Conservation (phyloP, 2,888 invertebrate genomes). For the Alsophila aescularia region DNA sequence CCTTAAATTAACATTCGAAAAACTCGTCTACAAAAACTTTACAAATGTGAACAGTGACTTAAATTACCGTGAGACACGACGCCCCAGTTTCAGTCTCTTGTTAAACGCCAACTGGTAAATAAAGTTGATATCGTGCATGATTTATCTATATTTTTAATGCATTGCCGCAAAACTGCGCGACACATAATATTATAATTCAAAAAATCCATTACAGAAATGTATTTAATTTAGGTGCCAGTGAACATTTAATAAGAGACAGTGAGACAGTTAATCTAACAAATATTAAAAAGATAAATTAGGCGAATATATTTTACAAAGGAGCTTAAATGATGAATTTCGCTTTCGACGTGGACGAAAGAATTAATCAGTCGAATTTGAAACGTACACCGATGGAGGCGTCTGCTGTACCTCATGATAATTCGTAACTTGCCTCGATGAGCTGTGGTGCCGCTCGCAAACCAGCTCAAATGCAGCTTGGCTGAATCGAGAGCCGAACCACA, state of each 20-base stretch:
- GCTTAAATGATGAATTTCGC: neutral
- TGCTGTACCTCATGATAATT: neutral
- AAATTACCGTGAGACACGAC: conserved; percentile 4
- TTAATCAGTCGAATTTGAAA: conserved; percentile 1
- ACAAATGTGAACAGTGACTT: conserved; percentile 16
- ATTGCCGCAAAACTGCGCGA: too few relatives aligned
- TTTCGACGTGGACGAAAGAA: neutral
- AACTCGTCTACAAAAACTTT: conserved; percentile 13
- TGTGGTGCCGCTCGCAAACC: neutral
- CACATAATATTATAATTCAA: too few relatives aligned
- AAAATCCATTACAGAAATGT: neutral
- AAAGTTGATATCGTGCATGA: too few relatives aligned
- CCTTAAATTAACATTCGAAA: conserved; percentile 17
- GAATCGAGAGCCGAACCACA: neutral
- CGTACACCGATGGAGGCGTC: neutral
- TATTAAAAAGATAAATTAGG: neutral
- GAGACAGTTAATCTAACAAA: conserved; percentile 1
- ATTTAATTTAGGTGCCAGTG: neutral
- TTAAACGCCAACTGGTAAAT: neutral
- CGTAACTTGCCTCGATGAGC: neutral
- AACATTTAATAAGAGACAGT: conserved; percentile 12
- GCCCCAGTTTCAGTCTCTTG: conserved; percentile 3
- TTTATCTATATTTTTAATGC: too few relatives aligned
- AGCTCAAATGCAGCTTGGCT: conserved; percentile 2
- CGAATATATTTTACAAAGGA: neutral